Evolutionary conservation across 2,113 vertebrate species (phyloP).

Genomic region (Pterocles orientalis): DNA sequence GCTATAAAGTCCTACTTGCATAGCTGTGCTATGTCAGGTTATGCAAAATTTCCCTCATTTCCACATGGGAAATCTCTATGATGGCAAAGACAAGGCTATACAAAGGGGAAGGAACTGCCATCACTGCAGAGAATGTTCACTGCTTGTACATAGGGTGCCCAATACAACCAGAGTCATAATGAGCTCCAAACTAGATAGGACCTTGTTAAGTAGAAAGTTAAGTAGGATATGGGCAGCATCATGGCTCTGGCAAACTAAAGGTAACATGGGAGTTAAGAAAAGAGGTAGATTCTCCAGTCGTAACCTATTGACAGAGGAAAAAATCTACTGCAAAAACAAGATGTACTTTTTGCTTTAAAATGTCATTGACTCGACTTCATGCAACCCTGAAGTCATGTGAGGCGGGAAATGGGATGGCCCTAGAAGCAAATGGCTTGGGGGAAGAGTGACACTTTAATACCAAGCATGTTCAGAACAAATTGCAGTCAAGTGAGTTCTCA

Average conservation of each 20-base stretch:
- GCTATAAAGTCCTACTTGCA: not conserved
- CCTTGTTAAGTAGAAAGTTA: not conserved
- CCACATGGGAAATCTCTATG: not conserved
- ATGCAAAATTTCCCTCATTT: not conserved
- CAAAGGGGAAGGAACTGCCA: not conserved
- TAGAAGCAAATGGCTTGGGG: not conserved
- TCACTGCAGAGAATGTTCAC: not conserved
- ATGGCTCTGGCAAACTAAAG: not conserved
- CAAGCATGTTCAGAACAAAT: not conserved
- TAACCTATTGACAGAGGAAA: not conserved
- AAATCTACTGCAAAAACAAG: not conserved
- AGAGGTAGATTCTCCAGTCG: not conserved
- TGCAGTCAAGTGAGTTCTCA: not conserved
- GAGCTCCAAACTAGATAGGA: not conserved
- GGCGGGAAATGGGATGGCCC: not conserved
- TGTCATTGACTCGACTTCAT: not conserved
- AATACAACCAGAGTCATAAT: not conserved
- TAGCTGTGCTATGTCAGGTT: not conserved
- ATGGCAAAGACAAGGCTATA: not conserved
- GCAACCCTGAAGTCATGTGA: not conserved
- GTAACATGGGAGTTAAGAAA: not conserved
- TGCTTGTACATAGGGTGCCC: not conserved
- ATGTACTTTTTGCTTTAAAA: not conserved
- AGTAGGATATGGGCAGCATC: not conserved
- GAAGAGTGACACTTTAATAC: not conserved